These are phyloP conservation scores for Schizothorax lantsangensis DNA, from an alignment of 2,797 vertebrate species.

Conservation along the genomic window DNA sequence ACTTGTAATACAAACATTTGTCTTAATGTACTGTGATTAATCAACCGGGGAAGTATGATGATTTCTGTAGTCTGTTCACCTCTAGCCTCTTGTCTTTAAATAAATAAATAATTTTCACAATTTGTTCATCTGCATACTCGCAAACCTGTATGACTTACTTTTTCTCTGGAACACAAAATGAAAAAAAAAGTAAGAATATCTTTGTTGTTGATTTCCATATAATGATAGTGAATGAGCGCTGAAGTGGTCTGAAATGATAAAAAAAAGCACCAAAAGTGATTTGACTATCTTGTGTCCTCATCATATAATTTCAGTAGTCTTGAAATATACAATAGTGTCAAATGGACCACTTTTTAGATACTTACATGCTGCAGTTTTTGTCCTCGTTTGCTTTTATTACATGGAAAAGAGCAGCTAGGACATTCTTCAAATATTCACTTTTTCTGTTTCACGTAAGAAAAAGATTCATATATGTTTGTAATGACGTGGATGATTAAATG, in stretches of 20 bases:
- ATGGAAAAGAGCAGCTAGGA: not conserved
- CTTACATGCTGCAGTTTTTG: not conserved
- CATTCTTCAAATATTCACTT: not conserved
- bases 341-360: not conserved
- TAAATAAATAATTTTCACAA: not conserved
- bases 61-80: not conserved
- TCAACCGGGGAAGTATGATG: not conserved
- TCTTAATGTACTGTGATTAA: not conserved
- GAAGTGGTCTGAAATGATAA: not conserved
- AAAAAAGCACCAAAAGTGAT: too few relatives aligned
- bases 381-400: too few relatives aligned
- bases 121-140: not conserved
- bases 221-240: not conserved
- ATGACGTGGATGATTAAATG: not conserved
- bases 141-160: not conserved
- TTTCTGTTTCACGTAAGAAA: not conserved
- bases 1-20: not conserved
- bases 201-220: not conserved
- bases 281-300: too few relatives aligned
- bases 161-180: not conserved
- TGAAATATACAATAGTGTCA: not conserved
- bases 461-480: not conserved
- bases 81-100: not conserved
- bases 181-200: not conserved
- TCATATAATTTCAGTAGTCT: not conserved